These are phyloP conservation scores for Philopotamus ludificatus DNA, from an alignment of 1,140 invertebrate genomes.

Conservation along the genomic window DNA sequence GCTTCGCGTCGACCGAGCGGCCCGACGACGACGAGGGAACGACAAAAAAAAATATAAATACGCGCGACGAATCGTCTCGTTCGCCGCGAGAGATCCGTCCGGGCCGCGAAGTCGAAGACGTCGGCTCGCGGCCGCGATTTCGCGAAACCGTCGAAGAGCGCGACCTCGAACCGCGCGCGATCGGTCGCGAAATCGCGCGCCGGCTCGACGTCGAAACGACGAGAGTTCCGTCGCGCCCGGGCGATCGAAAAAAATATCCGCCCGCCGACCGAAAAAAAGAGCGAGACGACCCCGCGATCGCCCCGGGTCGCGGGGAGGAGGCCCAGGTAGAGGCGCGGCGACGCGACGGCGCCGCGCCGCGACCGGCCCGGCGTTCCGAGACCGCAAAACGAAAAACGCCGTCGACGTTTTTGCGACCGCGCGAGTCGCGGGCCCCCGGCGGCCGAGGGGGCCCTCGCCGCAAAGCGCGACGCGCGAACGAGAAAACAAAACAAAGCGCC, in stretches of 20 bases:
- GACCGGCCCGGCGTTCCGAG: neutral
- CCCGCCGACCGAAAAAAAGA: too few species aligned
- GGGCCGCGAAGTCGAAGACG: too few species aligned
- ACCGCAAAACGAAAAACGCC: neutral
- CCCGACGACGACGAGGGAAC: neutral
- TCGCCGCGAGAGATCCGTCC: too few species aligned
- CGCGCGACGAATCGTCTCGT: too few species aligned
- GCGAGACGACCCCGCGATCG: too few species aligned
- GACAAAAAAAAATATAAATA: neutral
- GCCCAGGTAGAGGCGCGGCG: neutral
- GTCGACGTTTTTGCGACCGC: neutral
- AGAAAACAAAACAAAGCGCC: neutral
- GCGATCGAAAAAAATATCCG: too few species aligned
- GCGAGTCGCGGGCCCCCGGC: constrained; percentile 2
- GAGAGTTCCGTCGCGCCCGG: too few species aligned
- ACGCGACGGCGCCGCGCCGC: neutral
- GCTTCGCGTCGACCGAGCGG: neutral
- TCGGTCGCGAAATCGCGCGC: neutral
- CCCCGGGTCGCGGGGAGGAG: too few species aligned
- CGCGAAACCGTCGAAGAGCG: neutral
- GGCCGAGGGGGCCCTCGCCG: neutral
- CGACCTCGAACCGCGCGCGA: neutral
- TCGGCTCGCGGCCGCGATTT: too few species aligned
- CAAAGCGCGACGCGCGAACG: neutral
- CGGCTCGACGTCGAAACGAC: neutral